phyloP scores from a whole-genome alignment of 2,888 invertebrate species.

The Epistrophe eligans region DNA sequence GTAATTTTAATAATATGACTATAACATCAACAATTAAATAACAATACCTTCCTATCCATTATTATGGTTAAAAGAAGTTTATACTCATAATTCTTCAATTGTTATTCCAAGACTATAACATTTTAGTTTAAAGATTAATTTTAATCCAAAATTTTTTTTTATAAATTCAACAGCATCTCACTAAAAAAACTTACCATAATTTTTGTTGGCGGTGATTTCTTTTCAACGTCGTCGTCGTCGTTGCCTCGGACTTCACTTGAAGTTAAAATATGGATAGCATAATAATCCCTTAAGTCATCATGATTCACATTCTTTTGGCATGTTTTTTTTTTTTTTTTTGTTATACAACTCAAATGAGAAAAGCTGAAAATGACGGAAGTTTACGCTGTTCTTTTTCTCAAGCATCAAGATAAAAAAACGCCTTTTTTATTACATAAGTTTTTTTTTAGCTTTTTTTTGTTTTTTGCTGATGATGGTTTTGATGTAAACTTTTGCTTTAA shows the following conservation, averaged over 20 bases:
- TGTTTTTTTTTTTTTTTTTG: not conserved
- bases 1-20: no score
- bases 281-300: constrained; percentile 14
- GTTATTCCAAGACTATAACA: not conserved
- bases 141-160: not conserved
- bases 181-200: not conserved
- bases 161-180: not conserved
- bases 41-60: no score
- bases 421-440: constrained; percentile 51
- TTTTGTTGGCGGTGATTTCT: not conserved
- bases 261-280: constrained; percentile 2
- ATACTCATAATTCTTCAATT: not conserved
- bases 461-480: not conserved
- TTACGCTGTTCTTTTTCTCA: not conserved
- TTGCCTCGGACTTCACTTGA: not conserved
- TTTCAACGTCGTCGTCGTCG: not conserved
- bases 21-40: no score
- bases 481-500: constrained; percentile 38
- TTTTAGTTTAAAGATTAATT: not conserved
- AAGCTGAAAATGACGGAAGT: constrained; percentile 19
- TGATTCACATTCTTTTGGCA: constrained; percentile 3
- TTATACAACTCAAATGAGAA: not conserved
- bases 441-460: constrained; percentile 23
- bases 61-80: no score
- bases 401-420: constrained; percentile 16